Conservation (phyloP, 2,113 vertebrate genomes). For the Xenus cinereus region DNA sequence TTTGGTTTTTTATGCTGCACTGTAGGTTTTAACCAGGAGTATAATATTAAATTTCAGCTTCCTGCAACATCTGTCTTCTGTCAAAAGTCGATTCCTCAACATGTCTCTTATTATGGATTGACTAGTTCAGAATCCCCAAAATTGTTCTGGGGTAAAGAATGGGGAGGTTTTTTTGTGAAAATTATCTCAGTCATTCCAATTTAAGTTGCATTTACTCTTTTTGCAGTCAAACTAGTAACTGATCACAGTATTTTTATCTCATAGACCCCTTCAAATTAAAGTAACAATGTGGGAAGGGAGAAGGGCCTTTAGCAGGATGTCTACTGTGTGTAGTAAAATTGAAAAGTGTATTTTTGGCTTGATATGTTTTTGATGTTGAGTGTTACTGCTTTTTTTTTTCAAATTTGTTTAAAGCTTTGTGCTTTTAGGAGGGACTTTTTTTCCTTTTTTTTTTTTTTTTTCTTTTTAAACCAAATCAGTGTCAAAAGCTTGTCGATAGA, state of each 20-base stretch:
- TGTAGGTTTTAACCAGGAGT: background rate
- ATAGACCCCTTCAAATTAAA: background rate
- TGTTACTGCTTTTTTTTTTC: background rate
- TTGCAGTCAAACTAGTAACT: background rate
- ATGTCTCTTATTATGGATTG: background rate
- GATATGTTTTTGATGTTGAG: background rate
- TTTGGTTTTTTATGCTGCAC: background rate
- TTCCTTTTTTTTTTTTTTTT: rapidly evolving
- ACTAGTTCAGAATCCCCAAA: background rate
- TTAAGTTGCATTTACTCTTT: background rate
- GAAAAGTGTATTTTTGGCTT: background rate
- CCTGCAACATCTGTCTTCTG: background rate
- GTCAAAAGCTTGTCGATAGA: background rate
- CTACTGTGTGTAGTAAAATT: background rate
- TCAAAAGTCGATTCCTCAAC: background rate
- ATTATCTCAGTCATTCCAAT: background rate
- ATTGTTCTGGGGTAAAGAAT: background rate
- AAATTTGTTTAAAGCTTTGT: background rate
- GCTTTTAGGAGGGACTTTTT: background rate
- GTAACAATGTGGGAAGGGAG: background rate
- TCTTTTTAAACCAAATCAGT: background rate
- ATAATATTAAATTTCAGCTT: background rate
- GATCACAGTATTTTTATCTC: background rate
- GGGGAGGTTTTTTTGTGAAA: background rate
- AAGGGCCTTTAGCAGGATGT: background rate